These are phyloP conservation scores for Desmodus rotundus DNA, from an alignment of 2,113 vertebrate species.

Conservation along the genomic window DNA sequence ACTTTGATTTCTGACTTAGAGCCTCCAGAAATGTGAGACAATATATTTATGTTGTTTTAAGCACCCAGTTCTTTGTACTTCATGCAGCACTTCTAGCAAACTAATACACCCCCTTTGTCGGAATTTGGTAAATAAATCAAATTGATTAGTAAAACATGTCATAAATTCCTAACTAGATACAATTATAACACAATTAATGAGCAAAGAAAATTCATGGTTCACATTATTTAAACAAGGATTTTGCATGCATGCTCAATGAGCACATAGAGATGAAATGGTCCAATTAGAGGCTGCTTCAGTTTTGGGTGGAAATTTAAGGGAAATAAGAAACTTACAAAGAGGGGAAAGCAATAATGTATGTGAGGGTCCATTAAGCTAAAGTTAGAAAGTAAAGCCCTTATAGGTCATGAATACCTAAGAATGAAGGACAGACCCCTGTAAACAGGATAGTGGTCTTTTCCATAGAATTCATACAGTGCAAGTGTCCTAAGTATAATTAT, in stretches of 20 bases:
- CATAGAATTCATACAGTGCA: neutral
- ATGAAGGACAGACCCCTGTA: neutral
- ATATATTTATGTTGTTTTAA: neutral
- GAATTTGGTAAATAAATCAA: neutral
- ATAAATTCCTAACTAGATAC: neutral
- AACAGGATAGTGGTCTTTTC: neutral
- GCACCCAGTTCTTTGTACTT: neutral
- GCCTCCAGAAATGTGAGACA: neutral
- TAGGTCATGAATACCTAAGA: neutral
- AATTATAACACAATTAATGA: neutral
- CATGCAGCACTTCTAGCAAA: neutral
- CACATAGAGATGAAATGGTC: neutral
- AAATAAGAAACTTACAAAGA: neutral
- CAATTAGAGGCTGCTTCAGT: neutral
- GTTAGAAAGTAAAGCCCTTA: neutral
- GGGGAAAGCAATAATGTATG: neutral
- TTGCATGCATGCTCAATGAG: neutral
- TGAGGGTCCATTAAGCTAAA: neutral
- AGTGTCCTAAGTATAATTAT: neutral
- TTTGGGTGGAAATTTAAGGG: neutral
- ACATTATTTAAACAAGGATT: neutral
- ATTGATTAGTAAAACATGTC: neutral
- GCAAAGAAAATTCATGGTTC: neutral
- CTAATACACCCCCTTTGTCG: neutral
- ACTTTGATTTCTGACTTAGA: neutral